Evolutionary conservation across 2,113 vertebrate genomes (phyloP), one percentile per base, ranked within the genome.

Genomic region (Nerophis lumbriciformis): DNA sequence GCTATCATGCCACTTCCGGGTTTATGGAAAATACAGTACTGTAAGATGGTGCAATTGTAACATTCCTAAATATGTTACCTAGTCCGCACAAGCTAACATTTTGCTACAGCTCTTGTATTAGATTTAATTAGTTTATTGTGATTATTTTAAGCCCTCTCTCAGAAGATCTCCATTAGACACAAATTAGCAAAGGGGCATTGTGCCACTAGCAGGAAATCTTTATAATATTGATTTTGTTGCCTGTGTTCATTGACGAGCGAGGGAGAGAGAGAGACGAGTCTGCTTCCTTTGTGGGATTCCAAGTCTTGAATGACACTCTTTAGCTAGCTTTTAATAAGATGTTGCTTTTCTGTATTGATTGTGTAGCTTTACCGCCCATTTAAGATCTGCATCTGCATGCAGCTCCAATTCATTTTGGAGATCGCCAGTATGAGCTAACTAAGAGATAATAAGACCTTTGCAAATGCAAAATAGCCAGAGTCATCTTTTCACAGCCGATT

Each of bases 401-500:
- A 60, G 67, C 65, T 28, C 68, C 76, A 77, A 83, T 84, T 82
- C 68, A 63, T 73, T 75, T 79, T 65, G 15, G 37, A 55, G 28
- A 28, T 28, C 28, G 2, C 28, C 28, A 3, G 28, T 37, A 15
- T 10, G 37, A 10, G 15, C 38, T 16, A 39, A 14, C 53, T 39
- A 15, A 14, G 10, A 16, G 38, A 21, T 44, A 57, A 57, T 6
- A 12, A 44, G 55, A 39, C 39, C 55, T 39, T 53, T 51, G 66
- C 60, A 75, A 68, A 74, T 72, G 55, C 50, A 71, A 71, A 77
- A 62, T 69, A 66, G 77, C 11, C 21, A 61, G 61, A 55, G 68
- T 80, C 70, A 66, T 85, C 76, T 78, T 82, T 76, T 73, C 70
- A 81, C 76, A 69, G 80, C 65, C 75, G 77, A 72, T 83, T 79